These are phyloP conservation scores for Tupiocoris notatus DNA, from an alignment of 2,888 invertebrate species.

Conservation along the genomic window DNA sequence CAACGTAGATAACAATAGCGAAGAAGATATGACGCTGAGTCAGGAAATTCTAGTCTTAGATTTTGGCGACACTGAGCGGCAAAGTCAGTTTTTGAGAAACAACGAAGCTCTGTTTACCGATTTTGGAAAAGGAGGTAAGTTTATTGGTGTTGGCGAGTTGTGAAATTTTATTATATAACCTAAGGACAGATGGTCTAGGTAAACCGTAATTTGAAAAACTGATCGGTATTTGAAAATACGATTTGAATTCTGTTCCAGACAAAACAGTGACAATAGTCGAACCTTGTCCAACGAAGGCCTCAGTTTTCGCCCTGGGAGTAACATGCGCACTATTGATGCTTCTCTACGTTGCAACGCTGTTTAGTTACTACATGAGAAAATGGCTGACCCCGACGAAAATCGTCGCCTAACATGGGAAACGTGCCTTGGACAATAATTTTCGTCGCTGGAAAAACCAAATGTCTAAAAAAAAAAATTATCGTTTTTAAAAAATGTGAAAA, in stretches of 20 bases:
- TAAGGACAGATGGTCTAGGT: no score
- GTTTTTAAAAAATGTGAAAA: background rate
- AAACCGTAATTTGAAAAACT: no score
- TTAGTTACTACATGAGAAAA: conserved; percentile 91
- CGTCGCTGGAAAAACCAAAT: no score
- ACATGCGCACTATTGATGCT: conserved; percentile 86
- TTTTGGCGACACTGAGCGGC: conserved; percentile 80
- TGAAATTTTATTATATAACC: no score
- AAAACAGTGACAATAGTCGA: conserved; percentile 88
- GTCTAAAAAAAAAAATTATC: background rate
- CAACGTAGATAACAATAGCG: conserved; percentile 53
- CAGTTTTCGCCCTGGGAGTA: conserved; percentile 84
- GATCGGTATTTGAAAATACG: background rate
- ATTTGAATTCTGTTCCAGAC: conserved; percentile 60
- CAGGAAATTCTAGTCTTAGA: conserved; percentile 91
- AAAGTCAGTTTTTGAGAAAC: conserved; percentile 72
- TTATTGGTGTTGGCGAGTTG: no score
- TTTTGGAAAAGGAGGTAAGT: conserved; percentile 65
- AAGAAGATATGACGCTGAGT: conserved; percentile 87
- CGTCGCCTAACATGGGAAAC: conserved; percentile 58
- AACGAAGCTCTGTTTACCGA: conserved; percentile 71
- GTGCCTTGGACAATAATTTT: background rate
- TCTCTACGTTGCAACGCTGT: conserved; percentile 85
- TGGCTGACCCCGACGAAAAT: conserved; percentile 84
- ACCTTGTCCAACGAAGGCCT: conserved; percentile 88